These are phyloP conservation scores for Eupsittula cactorum DNA, from an alignment of 2,113 vertebrate species.

Conservation along the genomic window DNA sequence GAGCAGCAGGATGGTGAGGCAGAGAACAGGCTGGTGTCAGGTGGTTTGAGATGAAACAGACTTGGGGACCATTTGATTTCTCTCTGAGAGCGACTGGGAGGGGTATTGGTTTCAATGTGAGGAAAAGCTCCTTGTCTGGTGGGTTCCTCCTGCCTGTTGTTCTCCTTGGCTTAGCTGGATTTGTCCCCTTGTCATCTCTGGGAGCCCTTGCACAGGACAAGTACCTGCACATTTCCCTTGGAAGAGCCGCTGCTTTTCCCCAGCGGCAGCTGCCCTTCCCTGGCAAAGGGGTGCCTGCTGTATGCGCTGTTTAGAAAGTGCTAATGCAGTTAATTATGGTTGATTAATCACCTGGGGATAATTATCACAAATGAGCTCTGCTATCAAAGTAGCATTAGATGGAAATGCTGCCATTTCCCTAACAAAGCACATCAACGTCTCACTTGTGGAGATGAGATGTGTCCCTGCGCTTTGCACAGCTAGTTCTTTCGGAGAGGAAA, in stretches of 20 bases:
- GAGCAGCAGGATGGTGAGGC: not conserved
- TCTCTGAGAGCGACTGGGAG: not conserved
- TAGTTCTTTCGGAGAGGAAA: not conserved
- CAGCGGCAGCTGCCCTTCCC: not conserved
- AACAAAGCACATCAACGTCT: not conserved
- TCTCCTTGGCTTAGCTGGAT: not conserved
- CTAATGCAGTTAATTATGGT: conserved; percentile 31
- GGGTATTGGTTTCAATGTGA: not conserved
- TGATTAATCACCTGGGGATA: conserved; percentile 50
- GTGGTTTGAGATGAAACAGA: not conserved
- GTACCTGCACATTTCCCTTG: not conserved
- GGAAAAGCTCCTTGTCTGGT: not conserved
- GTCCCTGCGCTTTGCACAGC: not conserved
- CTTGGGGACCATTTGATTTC: not conserved
- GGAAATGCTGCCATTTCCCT: not conserved
- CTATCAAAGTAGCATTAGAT: not conserved
- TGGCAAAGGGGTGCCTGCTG: not conserved
- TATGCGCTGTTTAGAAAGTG: not conserved
- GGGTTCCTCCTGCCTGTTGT: not conserved
- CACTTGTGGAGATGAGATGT: not conserved
- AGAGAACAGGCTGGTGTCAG: not conserved
- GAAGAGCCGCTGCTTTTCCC: not conserved
- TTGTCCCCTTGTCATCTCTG: not conserved
- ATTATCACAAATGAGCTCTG: conserved; percentile 5
- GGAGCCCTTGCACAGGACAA: not conserved